These are phyloP conservation scores for Cebuella pygmaea DNA, from an alignment of 2,797 vertebrate species.

Conservation along the genomic window DNA sequence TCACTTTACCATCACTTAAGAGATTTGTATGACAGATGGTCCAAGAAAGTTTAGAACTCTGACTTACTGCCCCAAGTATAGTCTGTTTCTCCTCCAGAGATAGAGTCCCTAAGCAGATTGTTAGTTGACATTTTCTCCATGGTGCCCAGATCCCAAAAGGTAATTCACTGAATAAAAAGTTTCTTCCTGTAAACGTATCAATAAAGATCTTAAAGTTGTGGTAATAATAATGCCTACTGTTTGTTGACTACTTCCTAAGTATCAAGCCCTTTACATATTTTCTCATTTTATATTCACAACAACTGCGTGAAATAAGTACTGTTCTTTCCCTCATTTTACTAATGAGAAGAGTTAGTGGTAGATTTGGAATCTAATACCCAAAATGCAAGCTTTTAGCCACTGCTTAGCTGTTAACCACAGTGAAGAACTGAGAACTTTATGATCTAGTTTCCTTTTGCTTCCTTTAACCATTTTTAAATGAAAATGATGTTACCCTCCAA, in stretches of 20 bases:
- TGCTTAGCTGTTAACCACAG: not conserved
- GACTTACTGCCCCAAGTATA: not conserved
- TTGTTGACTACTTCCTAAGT: not conserved
- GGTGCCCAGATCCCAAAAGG: constrained; percentile 35
- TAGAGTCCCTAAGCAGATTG: constrained; percentile 43
- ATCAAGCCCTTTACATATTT: not conserved
- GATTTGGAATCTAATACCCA: not conserved
- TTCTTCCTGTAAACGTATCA: constrained; percentile 23
- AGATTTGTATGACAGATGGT: not conserved
- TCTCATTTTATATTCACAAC: not conserved
- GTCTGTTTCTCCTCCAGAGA: constrained; percentile 43
- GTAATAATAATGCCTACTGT: not conserved
- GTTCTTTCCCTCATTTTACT: not conserved
- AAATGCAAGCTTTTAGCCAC: not conserved
- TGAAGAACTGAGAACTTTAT: not conserved
- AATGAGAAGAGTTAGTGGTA: not conserved
- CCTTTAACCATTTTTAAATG: not conserved
- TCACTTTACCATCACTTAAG: not conserved
- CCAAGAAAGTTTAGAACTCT: not conserved
- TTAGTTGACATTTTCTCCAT: constrained; percentile 59
- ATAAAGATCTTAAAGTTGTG: not conserved
- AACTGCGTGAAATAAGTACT: not conserved
- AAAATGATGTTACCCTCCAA: not conserved
- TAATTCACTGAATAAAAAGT: constrained; percentile 45
- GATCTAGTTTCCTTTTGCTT: not conserved